phyloP scores from a whole-genome alignment of 2,113 vertebrate genomes.

The Planiliza haematocheilus region DNA sequence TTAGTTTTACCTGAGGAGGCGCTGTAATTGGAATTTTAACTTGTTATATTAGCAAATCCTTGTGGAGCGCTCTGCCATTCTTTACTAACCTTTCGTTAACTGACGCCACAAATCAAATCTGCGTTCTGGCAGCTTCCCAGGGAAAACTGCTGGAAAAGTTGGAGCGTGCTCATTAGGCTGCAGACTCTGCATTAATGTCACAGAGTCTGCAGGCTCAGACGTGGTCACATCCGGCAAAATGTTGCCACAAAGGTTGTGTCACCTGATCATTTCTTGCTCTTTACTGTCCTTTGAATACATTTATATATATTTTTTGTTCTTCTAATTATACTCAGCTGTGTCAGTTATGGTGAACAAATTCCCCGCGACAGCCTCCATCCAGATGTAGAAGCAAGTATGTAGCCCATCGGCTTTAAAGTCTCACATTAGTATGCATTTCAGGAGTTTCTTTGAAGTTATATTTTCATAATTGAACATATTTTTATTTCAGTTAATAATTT shows the following conservation, averaged over 20 bases:
- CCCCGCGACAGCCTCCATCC: not conserved
- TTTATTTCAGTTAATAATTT: conserved; percentile 19
- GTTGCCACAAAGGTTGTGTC: conserved; percentile 21
- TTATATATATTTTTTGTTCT: not conserved
- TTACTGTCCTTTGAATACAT: conserved; percentile 37
- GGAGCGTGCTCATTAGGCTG: conserved; percentile 45
- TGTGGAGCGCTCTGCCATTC: not conserved
- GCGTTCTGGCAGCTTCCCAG: conserved; percentile 9
- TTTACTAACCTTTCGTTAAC: conserved; percentile 32
- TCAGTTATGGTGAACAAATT: not conserved
- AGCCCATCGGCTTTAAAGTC: conserved; percentile 11
- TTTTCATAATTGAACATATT: conserved; percentile 34
- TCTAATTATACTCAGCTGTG: conserved; percentile 36
- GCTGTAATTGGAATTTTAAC: conserved; percentile 9
- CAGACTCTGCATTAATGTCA: conserved; percentile 44
- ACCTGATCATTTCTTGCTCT: conserved; percentile 47
- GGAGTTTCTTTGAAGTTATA: conserved; percentile 50
- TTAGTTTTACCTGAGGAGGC: not conserved
- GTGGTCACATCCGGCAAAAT: conserved; percentile 15
- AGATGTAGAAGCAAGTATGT: not conserved
- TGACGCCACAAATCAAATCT: conserved; percentile 24
- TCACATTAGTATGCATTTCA: conserved; percentile 46
- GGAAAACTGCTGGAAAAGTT: conserved; percentile 30
- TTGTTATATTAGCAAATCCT: conserved; percentile 19
- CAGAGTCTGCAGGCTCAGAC: conserved; percentile 11